Conservation (phyloP, 1,140 invertebrate species). For the Drosophila albomicans region DNA sequence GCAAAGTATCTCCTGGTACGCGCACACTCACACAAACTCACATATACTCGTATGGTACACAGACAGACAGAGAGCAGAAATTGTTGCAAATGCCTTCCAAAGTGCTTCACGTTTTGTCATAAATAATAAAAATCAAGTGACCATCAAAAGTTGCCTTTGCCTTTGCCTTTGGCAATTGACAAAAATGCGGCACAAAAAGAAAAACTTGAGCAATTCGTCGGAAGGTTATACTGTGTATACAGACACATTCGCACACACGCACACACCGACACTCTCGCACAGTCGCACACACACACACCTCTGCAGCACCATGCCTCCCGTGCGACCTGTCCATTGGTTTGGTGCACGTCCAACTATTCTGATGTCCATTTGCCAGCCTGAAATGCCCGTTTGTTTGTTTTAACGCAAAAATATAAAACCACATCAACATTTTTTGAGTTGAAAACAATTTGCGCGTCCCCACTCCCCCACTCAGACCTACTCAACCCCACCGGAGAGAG, state of each 20-base stretch:
- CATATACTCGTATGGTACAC: constrained; percentile 9
- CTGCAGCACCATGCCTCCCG: constrained; percentile 15
- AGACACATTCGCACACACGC: constrained; percentile 3
- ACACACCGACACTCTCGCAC: neutral
- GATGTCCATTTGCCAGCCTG: constrained; percentile 78
- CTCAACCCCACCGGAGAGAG: constrained; percentile 7
- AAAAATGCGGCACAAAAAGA: constrained; percentile 56
- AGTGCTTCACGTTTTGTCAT: constrained; percentile 79
- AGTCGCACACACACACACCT: constrained; percentile 10
- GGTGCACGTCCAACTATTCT: constrained; percentile 54
- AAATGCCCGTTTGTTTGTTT: constrained; percentile 80
- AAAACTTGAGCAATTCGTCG: constrained; percentile 41
- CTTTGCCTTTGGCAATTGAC: constrained; percentile 60
- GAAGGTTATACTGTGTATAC: constrained; percentile 61
- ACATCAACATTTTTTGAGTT: constrained; percentile 73
- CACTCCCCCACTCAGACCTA: neutral
- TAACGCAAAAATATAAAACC: constrained; percentile 79
- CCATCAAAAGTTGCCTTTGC: constrained; percentile 67
- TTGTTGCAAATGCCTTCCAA: constrained; percentile 37
- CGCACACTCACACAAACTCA: constrained; percentile 21
- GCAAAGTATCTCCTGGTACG: constrained; percentile 37
- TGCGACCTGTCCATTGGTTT: constrained; percentile 51
- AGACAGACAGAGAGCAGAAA: neutral
- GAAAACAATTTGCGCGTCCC: constrained; percentile 49
- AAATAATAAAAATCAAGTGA: constrained; percentile 82